Evolutionary conservation across 2,113 vertebrate species (phyloP), one percentile per base, ranked within the genome.

Genomic region (Zosterops lateralis): DNA sequence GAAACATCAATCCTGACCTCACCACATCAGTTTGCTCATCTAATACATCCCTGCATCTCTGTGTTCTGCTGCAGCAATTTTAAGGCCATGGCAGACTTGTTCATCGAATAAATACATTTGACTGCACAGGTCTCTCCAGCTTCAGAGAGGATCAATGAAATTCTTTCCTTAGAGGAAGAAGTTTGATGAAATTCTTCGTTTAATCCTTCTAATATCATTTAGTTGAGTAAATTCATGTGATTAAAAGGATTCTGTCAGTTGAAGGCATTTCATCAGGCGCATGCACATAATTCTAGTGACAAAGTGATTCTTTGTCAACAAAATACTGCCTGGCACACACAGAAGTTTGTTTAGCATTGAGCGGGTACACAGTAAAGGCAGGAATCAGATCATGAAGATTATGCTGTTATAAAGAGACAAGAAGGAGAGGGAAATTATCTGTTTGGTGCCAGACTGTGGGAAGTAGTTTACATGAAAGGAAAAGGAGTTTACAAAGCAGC

Each of bases 181-280:
- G 36, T 83, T 77, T 73, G 82, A 73, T 29, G 4, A 86, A 96
- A 96, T 84, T 77, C 48, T 95, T 92, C 47, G 50, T 56, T 93
- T 95, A 95, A 95, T 95, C 74, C 66, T 83, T 76, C 26, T 94
- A 91, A 86, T 92, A 74, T 57, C 25, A 89, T 96, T 95, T 84
- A 88, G 53, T 28, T 6, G 4, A 90, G n/a, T 79, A 87, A 96
- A 92, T 94, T 92, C 91, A 93, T 56, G 29, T 38, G 60, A 82
- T 84, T 93, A 56, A 97, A 96, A 97, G 51, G 42, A 57, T 94
- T 95, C 76, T 97, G 84, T 76, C 90, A 92, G 51, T 95, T 96
- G 92, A 90, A 96, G 8, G 42, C 85, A 85, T 91, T 96, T 96
- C 74, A 92, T 88, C 66, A 92, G 91, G 87, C 17, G 0, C 9